Conservation (phyloP, 2,797 vertebrate genomes). For the Fringilla coelebs region DNA sequence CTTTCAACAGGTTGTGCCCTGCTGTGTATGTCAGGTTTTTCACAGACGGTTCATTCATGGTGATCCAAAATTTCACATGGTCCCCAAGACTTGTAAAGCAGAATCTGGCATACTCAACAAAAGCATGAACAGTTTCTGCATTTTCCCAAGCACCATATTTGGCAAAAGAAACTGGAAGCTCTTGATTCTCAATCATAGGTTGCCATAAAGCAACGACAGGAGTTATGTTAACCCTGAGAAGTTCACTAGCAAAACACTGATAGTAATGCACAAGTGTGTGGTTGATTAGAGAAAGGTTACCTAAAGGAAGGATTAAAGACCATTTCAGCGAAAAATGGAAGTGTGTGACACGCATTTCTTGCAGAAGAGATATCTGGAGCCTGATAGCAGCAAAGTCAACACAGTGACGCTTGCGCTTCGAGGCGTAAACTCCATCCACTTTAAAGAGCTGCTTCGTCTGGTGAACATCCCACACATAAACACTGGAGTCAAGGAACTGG, state of each 20-base stretch:
- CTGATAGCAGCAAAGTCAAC: conserved; percentile 85
- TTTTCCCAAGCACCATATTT: conserved; percentile 85
- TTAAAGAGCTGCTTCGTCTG: conserved; percentile 84
- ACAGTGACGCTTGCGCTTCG: conserved; percentile 77
- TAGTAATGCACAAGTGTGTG: conserved; percentile 87
- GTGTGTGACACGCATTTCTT: conserved; percentile 82
- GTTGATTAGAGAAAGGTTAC: conserved; percentile 82
- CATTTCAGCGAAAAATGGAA: conserved; percentile 95
- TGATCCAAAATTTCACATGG: conserved; percentile 94
- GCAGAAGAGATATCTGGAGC: conserved; percentile 85
- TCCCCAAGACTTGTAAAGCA: conserved; percentile 87
- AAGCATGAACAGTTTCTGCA: conserved; percentile 80
- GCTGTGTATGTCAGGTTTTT: conserved; percentile 84
- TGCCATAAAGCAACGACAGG: conserved; percentile 94
- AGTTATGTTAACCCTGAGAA: conserved; percentile 85
- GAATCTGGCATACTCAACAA: conserved; percentile 86
- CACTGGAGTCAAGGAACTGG: conserved; percentile 87
- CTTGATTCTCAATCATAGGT: conserved; percentile 79
- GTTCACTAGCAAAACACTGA: conserved; percentile 86
- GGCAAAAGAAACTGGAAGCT: conserved; percentile 82
- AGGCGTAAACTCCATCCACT: conserved; percentile 77
- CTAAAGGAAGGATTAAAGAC: conserved; percentile 87
- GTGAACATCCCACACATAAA: conserved; percentile 92
- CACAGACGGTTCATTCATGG: conserved; percentile 88
- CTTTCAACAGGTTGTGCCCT: conserved; percentile 89